phyloP scores from a whole-genome alignment of 1,140 invertebrate genomes.

The Microplitis demolitor region DNA sequence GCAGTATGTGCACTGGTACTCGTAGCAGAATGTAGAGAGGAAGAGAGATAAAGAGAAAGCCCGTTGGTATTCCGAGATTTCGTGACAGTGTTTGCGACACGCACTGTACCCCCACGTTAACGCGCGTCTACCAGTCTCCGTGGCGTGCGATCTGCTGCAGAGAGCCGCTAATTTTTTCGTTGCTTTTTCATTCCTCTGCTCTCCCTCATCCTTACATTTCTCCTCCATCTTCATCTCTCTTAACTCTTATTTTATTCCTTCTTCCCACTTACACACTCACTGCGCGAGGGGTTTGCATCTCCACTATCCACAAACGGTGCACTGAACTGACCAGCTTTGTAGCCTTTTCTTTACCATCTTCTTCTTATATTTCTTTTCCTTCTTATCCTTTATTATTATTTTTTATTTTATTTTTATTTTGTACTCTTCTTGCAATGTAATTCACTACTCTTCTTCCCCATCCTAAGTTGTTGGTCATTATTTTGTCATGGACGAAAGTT shows the following conservation, averaged over 20 bases:
- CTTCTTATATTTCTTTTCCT: conserved; percentile 25
- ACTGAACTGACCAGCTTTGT: conserved; percentile 8
- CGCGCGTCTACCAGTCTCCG: conserved; percentile 29
- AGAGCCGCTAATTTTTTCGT: conserved; percentile 48
- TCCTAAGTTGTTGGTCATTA: conserved; percentile 39
- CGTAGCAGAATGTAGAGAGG: too few relatives aligned
- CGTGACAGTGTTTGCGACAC: conserved; percentile 41
- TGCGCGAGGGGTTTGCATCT: not conserved
- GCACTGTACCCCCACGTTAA: conserved; percentile 36
- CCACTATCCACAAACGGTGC: not conserved
- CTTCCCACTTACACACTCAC: not conserved
- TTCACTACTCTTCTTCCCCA: conserved; percentile 10
- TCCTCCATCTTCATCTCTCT: conserved; percentile 6
- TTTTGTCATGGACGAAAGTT: conserved; percentile 36
- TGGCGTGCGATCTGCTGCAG: conserved; percentile 45
- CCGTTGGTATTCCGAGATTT: conserved; percentile 29
- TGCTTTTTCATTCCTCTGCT: conserved; percentile 46
- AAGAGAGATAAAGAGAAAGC: too few relatives aligned
- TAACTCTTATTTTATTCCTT: not conserved
- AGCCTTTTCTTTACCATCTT: too few relatives aligned
- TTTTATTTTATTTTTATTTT: too few relatives aligned
- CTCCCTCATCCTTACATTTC: conserved; percentile 21
- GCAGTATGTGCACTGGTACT: not conserved
- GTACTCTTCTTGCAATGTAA: conserved; percentile 13
- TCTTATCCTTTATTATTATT: not conserved